phyloP scores from a whole-genome alignment of 2,888 invertebrate species.

The Proisotoma minuta region DNA sequence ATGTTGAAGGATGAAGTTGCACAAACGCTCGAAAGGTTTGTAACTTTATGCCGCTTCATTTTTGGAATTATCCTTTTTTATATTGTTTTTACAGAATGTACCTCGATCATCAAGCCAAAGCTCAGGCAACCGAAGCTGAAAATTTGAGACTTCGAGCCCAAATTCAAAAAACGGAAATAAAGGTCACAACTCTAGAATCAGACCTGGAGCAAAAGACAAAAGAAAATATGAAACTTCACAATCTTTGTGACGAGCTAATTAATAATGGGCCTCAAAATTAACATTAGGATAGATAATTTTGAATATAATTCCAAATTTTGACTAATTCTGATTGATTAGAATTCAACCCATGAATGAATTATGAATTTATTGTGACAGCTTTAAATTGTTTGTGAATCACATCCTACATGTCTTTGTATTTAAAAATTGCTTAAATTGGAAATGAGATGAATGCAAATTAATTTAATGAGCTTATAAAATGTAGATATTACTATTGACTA shows the following conservation, averaged over 20 bases:
- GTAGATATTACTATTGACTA: no score
- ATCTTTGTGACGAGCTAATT: constrained; percentile 90
- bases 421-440: no score
- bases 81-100: constrained; percentile 76
- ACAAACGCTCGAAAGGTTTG: constrained; percentile 76
- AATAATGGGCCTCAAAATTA: not conserved
- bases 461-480: no score
- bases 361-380: no score
- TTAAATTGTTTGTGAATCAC: no score
- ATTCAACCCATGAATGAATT: no score
- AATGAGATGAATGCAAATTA: no score
- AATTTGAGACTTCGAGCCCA: constrained; percentile 77
- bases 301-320: not conserved
- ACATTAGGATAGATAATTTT: constrained; percentile 1
- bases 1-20: constrained; percentile 83
- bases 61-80: not conserved
- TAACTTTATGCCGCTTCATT: constrained; percentile 39
- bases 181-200: constrained; percentile 74
- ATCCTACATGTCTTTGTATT: no score
- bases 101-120: constrained; percentile 71
- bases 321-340: no score
- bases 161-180: constrained; percentile 82
- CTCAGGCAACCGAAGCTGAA: constrained; percentile 71
- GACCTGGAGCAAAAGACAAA: constrained; percentile 81
- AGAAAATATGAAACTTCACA: constrained; percentile 83